These are phyloP conservation scores for Apodemia hepburni DNA, from an alignment of 2,888 invertebrate genomes.

Conservation along the genomic window DNA sequence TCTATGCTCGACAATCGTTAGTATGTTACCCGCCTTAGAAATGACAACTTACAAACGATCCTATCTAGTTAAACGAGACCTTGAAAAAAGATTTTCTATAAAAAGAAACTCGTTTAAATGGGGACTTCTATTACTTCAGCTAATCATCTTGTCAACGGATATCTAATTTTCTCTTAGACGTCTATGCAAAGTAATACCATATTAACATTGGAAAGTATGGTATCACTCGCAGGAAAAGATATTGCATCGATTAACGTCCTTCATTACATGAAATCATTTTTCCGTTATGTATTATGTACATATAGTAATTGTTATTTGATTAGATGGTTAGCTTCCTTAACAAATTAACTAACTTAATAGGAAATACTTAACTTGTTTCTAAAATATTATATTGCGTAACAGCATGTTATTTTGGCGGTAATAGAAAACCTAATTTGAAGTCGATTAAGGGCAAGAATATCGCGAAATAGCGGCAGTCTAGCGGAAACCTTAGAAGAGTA, in stretches of 20 bases:
- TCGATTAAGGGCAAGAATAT: neutral
- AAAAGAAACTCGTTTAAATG: constrained; percentile 9
- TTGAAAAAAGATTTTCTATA: constrained; percentile 5
- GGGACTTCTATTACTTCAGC: constrained; percentile 8
- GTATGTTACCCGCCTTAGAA: too few relatives aligned
- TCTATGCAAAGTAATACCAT: constrained; percentile 13
- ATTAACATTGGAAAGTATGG: constrained; percentile 6
- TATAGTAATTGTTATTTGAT: constrained; percentile 29
- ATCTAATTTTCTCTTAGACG: constrained; percentile 11
- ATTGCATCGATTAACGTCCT: constrained; percentile 31
- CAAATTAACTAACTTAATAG: constrained; percentile 21
- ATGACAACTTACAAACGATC: too few relatives aligned
- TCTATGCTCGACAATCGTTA: too few relatives aligned
- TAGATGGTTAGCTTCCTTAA: constrained; percentile 28
- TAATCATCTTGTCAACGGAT: constrained; percentile 11
- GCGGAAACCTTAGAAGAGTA: neutral
- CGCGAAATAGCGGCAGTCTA: neutral
- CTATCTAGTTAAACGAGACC: neutral
- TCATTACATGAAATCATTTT: constrained; percentile 33
- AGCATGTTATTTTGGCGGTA: neutral
- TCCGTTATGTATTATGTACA: constrained; percentile 28
- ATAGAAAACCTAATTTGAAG: neutral
- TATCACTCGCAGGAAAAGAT: constrained; percentile 27
- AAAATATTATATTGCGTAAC: constrained; percentile 12
- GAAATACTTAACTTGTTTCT: constrained; percentile 8